phyloP scores from a whole-genome alignment of 2,888 invertebrate species.

The Caenorhabditis zanzibari region DNA sequence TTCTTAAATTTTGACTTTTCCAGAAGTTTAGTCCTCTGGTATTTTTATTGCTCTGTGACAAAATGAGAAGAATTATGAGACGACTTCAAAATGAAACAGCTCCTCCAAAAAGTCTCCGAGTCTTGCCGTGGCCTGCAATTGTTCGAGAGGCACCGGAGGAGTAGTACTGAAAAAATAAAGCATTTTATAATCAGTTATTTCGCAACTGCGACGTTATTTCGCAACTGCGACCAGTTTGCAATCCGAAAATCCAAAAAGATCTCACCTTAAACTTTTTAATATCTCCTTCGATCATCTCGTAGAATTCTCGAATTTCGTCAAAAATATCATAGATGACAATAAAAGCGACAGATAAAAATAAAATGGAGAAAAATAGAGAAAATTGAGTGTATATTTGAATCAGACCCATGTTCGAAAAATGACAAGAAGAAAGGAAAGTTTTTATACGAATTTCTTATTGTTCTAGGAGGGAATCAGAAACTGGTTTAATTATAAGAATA shows the following conservation, averaged over 20 bases:
- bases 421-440: neutral
- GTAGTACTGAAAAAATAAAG: conserved; percentile 50
- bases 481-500: too few relatives aligned
- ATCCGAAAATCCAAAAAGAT: too few relatives aligned
- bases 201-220: too few relatives aligned
- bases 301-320: conserved; percentile 54
- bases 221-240: too few relatives aligned
- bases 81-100: conserved; percentile 35
- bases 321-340: conserved; percentile 59
- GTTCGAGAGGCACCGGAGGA: conserved; percentile 40
- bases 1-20: too few relatives aligned
- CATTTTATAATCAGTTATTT: too few relatives aligned
- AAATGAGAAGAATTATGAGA: too few relatives aligned
- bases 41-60: too few relatives aligned
- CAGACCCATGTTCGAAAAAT: conserved; percentile 24
- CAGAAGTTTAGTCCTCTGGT: too few relatives aligned
- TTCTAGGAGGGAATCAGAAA: too few relatives aligned
- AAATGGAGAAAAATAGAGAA: conserved; percentile 41
- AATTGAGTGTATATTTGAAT: conserved; percentile 30
- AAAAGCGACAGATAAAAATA: conserved; percentile 46
- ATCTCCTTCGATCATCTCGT: conserved; percentile 16
- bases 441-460: neutral
- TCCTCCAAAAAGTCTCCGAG: conserved; percentile 38
- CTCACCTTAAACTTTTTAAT: conserved; percentile 42
- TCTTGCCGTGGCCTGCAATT: conserved; percentile 22